Base-by-base conservation (phyloP, 2,888 invertebrate species). In the Pseudanteris insignis region DNA sequence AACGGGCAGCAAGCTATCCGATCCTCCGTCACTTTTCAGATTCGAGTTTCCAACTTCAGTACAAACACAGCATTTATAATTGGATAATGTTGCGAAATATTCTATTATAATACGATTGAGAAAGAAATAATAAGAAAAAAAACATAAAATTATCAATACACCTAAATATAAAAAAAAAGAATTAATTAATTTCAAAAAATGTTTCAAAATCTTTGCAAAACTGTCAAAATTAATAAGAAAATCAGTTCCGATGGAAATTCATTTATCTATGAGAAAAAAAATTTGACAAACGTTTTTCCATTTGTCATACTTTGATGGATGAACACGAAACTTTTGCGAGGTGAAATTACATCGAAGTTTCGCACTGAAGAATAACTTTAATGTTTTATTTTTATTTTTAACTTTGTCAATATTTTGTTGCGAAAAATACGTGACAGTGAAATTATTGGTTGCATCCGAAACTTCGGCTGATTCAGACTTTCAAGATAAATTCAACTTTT, bases 371-470 rank as follows among this genome's bases (percentile, higher is more conserved):
- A 46, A 33, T 38, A 12, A 11, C 28, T 4, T 10, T 29, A 40
- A 46, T 40, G 24, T 47, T 44, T 37, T 44, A n/a, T n/a, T 44
- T 44, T 32, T 44, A 13, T 54, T 54, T 30, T 26, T 12, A 55
- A 47, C 29, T 55, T 47, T 47, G 55, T 47, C 55, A 55, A 47
- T 55, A 55, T 40, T 55, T 55, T 55, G 40, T 18, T 9, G 41
- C 7, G 37, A 26, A 54, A 54, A 44, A 33, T 54, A 54, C 44
- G 44, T 54, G 53, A 54, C 26, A 54, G 36, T 43, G 36, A 37
- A 44, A 44, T 30, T 44, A 54, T 54, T 14, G 44, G 53, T 38
- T 21, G 44, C 13, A 32, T 33, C 37, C 18, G 32, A 44, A 54
- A 54, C 25, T 54, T 34, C 11, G 13, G 26, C 26, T 15, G 36